A percentile compares a stretch with the other conserved stretches of the same genome.
These are phyloP conservation scores for Cephalotes varians DNA, from an alignment of 2,888 invertebrate species.

Conservation along the genomic window DNA sequence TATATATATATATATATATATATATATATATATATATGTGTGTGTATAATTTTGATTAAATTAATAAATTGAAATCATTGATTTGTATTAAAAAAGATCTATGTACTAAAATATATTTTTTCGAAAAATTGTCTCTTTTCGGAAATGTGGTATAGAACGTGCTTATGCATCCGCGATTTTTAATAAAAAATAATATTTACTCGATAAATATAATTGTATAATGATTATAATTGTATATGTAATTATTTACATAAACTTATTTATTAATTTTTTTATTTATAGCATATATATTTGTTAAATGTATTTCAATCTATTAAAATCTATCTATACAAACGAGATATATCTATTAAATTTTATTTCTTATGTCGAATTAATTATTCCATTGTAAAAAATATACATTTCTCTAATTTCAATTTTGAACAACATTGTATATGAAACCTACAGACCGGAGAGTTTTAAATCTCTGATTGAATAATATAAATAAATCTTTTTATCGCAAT, in stretches of 20 bases:
- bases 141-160: neutral
- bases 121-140: neutral
- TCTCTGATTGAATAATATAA: neutral
- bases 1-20: too few relatives aligned
- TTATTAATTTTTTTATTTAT: neutral
- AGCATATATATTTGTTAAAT: slow-evolving; percentile 17
- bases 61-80: neutral
- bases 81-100: neutral
- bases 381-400: neutral
- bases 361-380: neutral
- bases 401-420: neutral
- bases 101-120: neutral
- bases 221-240: neutral
- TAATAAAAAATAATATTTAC: slow-evolving; percentile 22
- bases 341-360: neutral
- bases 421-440: neutral
- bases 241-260: slow-evolving; percentile 34
- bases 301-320: neutral
- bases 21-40: too few relatives aligned
- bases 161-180: neutral
- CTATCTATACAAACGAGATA: neutral
- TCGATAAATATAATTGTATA: too few relatives aligned
- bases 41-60: neutral
- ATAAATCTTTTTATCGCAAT: neutral
- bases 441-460: neutral